Evolutionary conservation across 2,113 vertebrate genomes (phyloP), one percentile per base, ranked within the genome.

Genomic region (Strigops habroptila): DNA sequence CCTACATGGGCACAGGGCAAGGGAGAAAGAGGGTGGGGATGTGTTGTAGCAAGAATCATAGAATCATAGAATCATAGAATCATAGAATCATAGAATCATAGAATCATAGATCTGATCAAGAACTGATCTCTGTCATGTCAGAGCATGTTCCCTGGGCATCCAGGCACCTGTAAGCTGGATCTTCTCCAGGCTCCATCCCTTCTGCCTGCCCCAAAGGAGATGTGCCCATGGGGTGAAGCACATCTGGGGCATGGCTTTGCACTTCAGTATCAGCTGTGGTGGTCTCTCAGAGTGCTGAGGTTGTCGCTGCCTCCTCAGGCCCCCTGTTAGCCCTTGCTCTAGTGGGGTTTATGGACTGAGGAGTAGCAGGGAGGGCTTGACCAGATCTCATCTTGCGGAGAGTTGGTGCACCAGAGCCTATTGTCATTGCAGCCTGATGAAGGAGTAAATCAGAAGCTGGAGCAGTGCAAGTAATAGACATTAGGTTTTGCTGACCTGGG

Each of bases 41-140:
- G 7, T 30, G 22, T 82, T 57, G 74, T 73, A 48, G 68, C 31
- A 6, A 30, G n/a, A n/a, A n/a, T n/a, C n/a, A n/a, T n/a, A n/a
- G n/a, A n/a, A n/a, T n/a, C n/a, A n/a, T n/a, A n/a, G n/a, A n/a
- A n/a, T n/a, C n/a, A n/a, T n/a, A n/a, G n/a, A n/a, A n/a, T n/a
- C n/a, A n/a, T n/a, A n/a, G n/a, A n/a, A n/a, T n/a, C n/a, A n/a
- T n/a, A n/a, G n/a, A n/a, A n/a, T n/a, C n/a, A n/a, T n/a, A n/a
- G n/a, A n/a, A n/a, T n/a, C n/a, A n/a, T n/a, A n/a, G n/a, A n/a
- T n/a, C n/a, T n/a, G n/a, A n/a, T n/a, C n/a, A n/a, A n/a, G 76
- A 27, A 16, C 77, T 41, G 46, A 7, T 35, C 0, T 1, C n/a
- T 17, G 0, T 8, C 12, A 0, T 8, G 28, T n/a, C 59, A 78